phyloP scores from a whole-genome alignment of 2,888 invertebrate species.

The Metopia argyrocephala region DNA sequence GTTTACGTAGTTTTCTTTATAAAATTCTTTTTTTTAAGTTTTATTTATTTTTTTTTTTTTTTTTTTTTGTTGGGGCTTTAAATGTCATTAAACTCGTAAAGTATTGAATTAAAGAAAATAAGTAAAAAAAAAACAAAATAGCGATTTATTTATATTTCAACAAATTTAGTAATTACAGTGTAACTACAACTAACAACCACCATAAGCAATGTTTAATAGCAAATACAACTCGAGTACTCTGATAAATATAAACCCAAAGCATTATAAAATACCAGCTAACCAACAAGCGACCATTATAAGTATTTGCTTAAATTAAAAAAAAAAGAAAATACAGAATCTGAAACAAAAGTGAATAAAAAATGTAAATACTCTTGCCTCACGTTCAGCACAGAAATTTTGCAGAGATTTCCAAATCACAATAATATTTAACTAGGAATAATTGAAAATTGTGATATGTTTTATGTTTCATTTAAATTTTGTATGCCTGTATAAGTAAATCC shows the following conservation, averaged over 20 bases:
- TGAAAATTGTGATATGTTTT: too few relatives aligned
- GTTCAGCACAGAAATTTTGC: conserved; percentile 2
- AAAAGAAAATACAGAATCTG: background rate
- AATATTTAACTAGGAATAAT: too few relatives aligned
- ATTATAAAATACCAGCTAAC: conserved; percentile 55
- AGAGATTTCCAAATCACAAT: background rate
- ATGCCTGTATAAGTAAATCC: too few relatives aligned
- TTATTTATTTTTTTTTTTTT: background rate
- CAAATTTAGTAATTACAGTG: conserved; percentile 27
- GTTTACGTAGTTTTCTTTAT: conserved; percentile 21
- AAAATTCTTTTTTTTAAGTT: conserved; percentile 4
- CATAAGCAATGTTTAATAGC: conserved; percentile 56
- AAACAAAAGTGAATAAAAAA: conserved; percentile 3
- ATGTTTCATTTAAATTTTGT: too few relatives aligned
- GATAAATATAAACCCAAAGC: conserved; percentile 38
- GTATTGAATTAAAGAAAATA: too few relatives aligned
- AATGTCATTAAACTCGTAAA: conserved; percentile 58
- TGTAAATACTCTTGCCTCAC: background rate
- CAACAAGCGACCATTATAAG: background rate
- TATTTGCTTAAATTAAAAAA: background rate
- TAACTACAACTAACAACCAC: conserved; percentile 23
- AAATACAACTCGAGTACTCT: conserved; percentile 34
- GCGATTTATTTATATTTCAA: background rate
- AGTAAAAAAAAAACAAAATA: conserved; percentile 15
- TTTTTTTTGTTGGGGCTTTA: background rate